These are phyloP conservation scores for Caradrina clavipalpis DNA, from an alignment of 2,888 invertebrate genomes.

Conservation along the genomic window DNA sequence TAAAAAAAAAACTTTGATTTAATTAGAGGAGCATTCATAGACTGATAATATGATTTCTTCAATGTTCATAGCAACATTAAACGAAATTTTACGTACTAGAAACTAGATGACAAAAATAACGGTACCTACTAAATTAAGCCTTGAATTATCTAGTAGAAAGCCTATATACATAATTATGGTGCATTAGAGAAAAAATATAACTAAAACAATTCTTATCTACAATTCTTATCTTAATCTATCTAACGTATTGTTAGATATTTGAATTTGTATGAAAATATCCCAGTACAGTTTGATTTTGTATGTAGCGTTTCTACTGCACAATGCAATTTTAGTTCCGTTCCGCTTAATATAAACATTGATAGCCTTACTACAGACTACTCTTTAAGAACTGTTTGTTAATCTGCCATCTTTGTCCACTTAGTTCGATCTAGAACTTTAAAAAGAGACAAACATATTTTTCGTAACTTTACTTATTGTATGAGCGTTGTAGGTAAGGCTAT, in stretches of 20 bases:
- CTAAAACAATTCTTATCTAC: conserved; percentile 58
- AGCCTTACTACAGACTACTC: conserved; percentile 51
- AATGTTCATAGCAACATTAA: conserved; percentile 52
- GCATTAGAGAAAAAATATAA: conserved; percentile 75
- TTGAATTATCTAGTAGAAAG: conserved; percentile 79
- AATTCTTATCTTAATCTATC: too few relatives aligned
- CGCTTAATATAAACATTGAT: conserved; percentile 39
- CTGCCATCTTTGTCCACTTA: conserved; percentile 33
- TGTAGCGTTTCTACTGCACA: conserved; percentile 58
- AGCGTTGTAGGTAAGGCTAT: conserved; percentile 59
- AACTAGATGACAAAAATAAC: conserved; percentile 70
- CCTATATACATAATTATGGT: conserved; percentile 78
- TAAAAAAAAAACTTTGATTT: conserved; percentile 36
- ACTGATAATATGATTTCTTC: conserved; percentile 52
- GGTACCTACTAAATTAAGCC: conserved; percentile 86
- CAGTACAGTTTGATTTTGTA: conserved; percentile 67
- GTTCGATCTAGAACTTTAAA: conserved; percentile 32
- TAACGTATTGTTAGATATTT: conserved; percentile 63
- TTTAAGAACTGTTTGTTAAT: conserved; percentile 20
- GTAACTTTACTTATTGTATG: conserved; percentile 35
- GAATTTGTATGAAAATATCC: conserved; percentile 64
- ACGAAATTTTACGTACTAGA: conserved; percentile 64
- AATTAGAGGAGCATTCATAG: conserved; percentile 52
- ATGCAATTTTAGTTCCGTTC: conserved; percentile 54
- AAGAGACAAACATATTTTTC: conserved; percentile 38